Percentiles rank a stretch among this genome's conserved stretches.
These are phyloP conservation scores for Apistogramma diplotaenia DNA, from an alignment of 2,113 vertebrate species.

Conservation along the genomic window DNA sequence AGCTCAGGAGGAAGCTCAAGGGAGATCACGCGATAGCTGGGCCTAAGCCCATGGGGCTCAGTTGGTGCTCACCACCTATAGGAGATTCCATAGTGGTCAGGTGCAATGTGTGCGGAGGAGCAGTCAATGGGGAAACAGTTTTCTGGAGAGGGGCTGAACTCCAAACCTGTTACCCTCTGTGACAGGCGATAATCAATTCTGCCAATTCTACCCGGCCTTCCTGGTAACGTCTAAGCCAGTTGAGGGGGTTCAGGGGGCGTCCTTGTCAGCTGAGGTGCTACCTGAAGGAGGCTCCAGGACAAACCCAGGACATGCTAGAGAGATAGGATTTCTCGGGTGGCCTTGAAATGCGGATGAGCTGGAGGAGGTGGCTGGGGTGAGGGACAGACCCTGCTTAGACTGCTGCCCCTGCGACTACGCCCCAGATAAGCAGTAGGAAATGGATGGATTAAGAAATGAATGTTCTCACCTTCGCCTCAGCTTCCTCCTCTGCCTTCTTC, in stretches of 20 bases:
- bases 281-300: no score
- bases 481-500: constrained; percentile 96
- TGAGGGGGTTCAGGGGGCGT: no score
- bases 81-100: neutral
- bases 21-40: neutral
- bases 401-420: neutral
- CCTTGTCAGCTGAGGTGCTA: no score
- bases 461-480: constrained; percentile 88
- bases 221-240: no score
- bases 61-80: neutral
- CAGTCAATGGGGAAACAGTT: neutral
- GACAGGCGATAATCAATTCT: no score
- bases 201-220: no score
- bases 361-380: neutral
- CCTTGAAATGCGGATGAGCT: neutral
- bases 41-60: neutral
- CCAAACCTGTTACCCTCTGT: neutral
- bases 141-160: neutral
- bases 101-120: neutral
- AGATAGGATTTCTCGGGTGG: no score
- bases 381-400: neutral
- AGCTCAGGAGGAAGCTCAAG: neutral
- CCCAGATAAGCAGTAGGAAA: neutral
- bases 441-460: neutral
- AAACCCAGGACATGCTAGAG: no score